These are phyloP conservation scores for Poecilia velifera DNA, from an alignment of 2,797 vertebrate genomes.

Conservation along the genomic window DNA sequence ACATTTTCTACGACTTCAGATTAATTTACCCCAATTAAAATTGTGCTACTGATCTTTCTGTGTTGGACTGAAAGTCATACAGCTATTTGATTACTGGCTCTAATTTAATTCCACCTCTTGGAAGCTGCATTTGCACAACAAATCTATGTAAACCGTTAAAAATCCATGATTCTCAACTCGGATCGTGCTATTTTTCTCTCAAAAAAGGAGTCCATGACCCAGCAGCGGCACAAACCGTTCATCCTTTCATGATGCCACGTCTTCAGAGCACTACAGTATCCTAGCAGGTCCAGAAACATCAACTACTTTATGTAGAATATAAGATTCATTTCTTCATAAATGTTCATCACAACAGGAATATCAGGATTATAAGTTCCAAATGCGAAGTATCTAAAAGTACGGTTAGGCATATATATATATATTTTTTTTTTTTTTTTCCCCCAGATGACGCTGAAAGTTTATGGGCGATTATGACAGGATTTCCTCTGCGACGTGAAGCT, in stretches of 20 bases:
- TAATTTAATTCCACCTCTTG: slow-evolving; percentile 13
- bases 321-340: slow-evolving; percentile 10
- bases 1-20: neutral
- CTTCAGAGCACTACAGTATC: neutral
- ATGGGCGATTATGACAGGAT: neutral
- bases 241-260: neutral
- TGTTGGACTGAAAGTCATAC: neutral
- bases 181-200: neutral
- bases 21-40: neutral
- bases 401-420: too few species aligned
- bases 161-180: neutral
- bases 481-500: slow-evolving; percentile 16
- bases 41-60: neutral
- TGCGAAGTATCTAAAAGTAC: slow-evolving; percentile 14
- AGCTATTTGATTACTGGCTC: slow-evolving; percentile 14
- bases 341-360: neutral
- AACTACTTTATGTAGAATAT: neutral
- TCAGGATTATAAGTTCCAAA: slow-evolving; percentile 3
- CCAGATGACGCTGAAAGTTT: slow-evolving; percentile 19
- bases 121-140: slow-evolving; percentile 31
- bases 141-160: neutral
- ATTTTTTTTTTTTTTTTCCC: neutral
- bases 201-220: slow-evolving; percentile 18
- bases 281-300: slow-evolving; percentile 1
- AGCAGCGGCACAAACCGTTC: slow-evolving; percentile 1